Percentiles rank a stretch among this genome's conserved stretches.
Conservation (phyloP, 2,113 vertebrate species). For the Tympanuchus pallidicinctus region DNA sequence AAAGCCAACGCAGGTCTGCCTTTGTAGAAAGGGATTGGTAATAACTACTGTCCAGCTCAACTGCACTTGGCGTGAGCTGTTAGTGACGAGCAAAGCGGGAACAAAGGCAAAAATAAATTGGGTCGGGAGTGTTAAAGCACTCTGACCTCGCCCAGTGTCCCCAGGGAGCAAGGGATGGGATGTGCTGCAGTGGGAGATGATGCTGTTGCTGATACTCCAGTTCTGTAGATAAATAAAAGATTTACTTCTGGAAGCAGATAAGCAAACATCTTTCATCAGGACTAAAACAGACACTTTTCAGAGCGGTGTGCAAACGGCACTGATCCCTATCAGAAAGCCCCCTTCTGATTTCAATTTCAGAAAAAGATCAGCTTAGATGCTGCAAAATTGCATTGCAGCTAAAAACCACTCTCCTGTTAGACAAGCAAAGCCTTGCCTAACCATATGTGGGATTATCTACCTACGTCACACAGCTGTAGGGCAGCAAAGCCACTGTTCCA, state of each 20-base stretch:
- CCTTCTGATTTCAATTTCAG: slow-evolving; percentile 39
- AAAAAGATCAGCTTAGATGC: background rate
- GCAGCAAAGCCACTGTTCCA: background rate
- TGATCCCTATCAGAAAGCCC: slow-evolving; percentile 24
- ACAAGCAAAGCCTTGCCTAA: slow-evolving; percentile 11
- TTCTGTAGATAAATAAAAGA: slow-evolving; percentile 32
- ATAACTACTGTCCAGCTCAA: background rate
- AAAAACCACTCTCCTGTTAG: background rate
- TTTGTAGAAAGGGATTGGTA: background rate
- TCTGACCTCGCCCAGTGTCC: background rate
- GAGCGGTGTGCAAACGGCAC: background rate
- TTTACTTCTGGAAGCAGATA: slow-evolving; percentile 36
- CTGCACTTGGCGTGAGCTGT: accelerated
- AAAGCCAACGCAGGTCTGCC: background rate
- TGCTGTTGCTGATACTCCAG: background rate
- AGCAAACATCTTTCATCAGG: background rate
- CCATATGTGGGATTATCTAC: slow-evolving; percentile 22
- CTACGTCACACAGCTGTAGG: background rate
- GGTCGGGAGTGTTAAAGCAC: background rate
- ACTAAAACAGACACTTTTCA: slow-evolving; percentile 17
- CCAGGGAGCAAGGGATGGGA: background rate
- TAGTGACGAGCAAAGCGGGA: background rate
- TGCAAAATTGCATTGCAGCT: background rate
- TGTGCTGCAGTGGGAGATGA: background rate
- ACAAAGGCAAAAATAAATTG: background rate